These are phyloP conservation scores for Empidonax traillii DNA, from an alignment of 2,113 vertebrate genomes.

Conservation along the genomic window DNA sequence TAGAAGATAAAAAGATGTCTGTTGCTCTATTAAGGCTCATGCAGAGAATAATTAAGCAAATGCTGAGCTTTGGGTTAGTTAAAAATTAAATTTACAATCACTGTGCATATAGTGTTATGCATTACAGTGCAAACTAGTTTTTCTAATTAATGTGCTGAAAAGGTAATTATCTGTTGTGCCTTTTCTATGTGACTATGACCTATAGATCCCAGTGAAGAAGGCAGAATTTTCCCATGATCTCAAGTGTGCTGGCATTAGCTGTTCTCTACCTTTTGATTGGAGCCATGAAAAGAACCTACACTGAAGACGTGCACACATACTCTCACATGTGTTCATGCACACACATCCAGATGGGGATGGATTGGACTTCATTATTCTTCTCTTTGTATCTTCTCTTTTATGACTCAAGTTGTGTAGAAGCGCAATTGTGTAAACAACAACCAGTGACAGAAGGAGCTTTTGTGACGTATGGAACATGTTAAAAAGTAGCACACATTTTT, in stretches of 20 bases:
- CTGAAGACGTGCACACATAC: not conserved
- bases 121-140: not conserved
- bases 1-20: not conserved
- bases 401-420: not conserved
- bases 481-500: not conserved
- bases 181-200: not conserved
- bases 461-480: not conserved
- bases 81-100: not conserved
- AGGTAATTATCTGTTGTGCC: not conserved
- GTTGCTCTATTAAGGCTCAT: not conserved
- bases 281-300: not conserved
- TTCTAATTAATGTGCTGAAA: not conserved
- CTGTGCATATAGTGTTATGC: not conserved
- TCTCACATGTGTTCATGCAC: accelerated
- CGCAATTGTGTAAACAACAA: not conserved
- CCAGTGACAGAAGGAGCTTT: not conserved
- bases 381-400: not conserved
- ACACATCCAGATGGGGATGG: not conserved
- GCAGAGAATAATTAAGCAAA: not conserved
- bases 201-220: not conserved
- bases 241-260: not conserved
- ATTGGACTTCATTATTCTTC: not conserved
- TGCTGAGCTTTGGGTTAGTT: not conserved
- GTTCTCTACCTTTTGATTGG: not conserved
- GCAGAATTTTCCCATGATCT: not conserved